A percentile compares a stretch with the other conserved stretches of the same genome.
These are phyloP conservation scores for Philereme vetulata DNA, from an alignment of 2,888 invertebrate species.

Conservation along the genomic window DNA sequence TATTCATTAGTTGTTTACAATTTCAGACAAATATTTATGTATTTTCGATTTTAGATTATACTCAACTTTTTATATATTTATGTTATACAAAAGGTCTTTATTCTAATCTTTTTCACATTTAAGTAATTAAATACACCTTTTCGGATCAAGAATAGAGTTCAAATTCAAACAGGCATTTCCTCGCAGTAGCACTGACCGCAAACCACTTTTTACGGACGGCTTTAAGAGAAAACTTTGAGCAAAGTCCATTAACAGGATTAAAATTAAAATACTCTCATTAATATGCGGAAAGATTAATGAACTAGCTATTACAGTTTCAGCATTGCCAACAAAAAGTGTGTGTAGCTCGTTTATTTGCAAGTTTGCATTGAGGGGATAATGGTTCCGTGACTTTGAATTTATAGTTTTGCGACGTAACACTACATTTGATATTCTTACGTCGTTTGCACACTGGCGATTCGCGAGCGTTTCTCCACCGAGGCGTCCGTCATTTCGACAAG, in stretches of 20 bases:
- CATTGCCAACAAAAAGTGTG: constrained; percentile 20
- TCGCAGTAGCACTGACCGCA: constrained; percentile 24
- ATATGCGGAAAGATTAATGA: constrained; percentile 55
- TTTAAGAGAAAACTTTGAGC: constrained; percentile 47
- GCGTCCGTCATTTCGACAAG: no score
- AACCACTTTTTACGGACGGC: constrained; percentile 39
- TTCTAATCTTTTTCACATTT: neutral
- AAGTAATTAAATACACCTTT: neutral
- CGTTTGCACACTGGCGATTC: no score
- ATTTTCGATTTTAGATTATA: neutral
- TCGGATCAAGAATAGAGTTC: neutral
- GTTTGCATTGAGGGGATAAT: constrained; percentile 8
- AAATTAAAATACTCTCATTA: constrained; percentile 55
- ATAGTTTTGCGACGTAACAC: neutral
- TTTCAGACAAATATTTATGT: no score
- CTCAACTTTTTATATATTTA: no score
- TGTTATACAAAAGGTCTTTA: no score
- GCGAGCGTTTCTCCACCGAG: no score
- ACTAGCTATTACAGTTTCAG: constrained; percentile 38
- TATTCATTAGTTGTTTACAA: no score
- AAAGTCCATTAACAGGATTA: constrained; percentile 55
- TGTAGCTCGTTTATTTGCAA: constrained; percentile 10
- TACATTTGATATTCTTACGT: no score
- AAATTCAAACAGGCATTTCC: constrained; percentile 2
- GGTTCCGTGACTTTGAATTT: neutral